Base-by-base conservation (phyloP, 2,888 invertebrate genomes). In the Oscheius sp. region DNA sequence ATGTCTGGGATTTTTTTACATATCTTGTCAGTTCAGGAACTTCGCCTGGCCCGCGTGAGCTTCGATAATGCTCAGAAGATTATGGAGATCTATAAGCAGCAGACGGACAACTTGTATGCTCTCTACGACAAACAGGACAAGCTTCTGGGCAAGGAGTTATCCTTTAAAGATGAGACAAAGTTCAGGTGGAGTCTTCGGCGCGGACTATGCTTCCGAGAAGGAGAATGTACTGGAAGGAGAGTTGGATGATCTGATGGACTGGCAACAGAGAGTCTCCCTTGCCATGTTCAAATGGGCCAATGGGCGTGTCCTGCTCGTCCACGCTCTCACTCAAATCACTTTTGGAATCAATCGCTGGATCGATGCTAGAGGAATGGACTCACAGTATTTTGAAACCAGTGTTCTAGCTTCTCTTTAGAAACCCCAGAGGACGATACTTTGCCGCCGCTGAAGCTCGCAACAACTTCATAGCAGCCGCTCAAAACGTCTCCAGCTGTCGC, bases 391-490 rank as follows among this genome's bases (percentile, higher is more conserved):
- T 58, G 10, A 11, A 13, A 13, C 60, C 3, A 53, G 2, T 3
- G 29, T 53, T 53, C 53, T 53, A 53, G 13, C 3, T 29, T 10
- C 13, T 76, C 21, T 58, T 47, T 70, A 91, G 91, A 62, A 90
- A 90, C 76, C 86, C 89, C 35, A 89, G 91, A 58, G 86, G 86
- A 65, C 86, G 90, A 11, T 91, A 91, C 83, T 89, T 89, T 60
- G 88, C 90, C 29, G 91, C 91, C 0, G 91, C 91, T 1, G 91
- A 91, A 83, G 89, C 90, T 0, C 84, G 92, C 33, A 92, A 92
- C 86, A 91, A 92, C 85, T 87, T 92, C 65, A 89, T 91, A 7
- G 91, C 92, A 1, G 91, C 91, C 2, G 89, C 89, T n/a, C 91
- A 91, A 83, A 92, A 92, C 82, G 89, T 92, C 10, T 89, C 89